Evolutionary conservation across 2,113 vertebrate species (phyloP).

Genomic region (Camelus dromedarius): DNA sequence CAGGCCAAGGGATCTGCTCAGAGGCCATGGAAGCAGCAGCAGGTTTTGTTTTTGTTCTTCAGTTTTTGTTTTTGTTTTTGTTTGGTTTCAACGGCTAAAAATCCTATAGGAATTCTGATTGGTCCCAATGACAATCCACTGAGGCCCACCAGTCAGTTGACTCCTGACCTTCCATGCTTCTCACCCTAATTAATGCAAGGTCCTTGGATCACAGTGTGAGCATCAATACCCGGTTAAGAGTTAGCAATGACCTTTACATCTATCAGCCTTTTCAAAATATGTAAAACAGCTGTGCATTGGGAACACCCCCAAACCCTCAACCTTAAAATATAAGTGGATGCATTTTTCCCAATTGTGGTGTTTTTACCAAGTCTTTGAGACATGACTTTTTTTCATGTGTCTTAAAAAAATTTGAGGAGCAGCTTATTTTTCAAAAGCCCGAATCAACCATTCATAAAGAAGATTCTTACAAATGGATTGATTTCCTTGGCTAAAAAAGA

Average conservation of each 20-base stretch:
- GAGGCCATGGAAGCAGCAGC: background rate
- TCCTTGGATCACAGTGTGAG: conserved; percentile 78
- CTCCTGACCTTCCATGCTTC: conserved; percentile 84
- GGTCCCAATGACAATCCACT: conserved; percentile 44
- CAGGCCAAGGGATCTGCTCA: background rate
- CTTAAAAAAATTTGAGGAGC: conserved; percentile 45
- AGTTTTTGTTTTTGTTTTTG: background rate
- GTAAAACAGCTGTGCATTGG: conserved; percentile 79
- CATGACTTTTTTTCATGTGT: conserved; percentile 18
- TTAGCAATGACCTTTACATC: conserved; percentile 82
- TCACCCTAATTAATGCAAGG: conserved; percentile 82
- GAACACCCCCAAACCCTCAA: conserved; percentile 64
- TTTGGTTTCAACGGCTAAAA: conserved; percentile 67
- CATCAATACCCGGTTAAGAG: conserved; percentile 67
- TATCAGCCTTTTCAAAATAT: conserved; percentile 84
- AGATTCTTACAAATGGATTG: conserved; percentile 12
- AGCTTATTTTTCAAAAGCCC: conserved; percentile 43
- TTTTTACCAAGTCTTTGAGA: conserved; percentile 67
- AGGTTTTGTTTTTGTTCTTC: conserved; percentile 36
- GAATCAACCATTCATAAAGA: conserved; percentile 58
- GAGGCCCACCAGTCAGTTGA: conserved; percentile 70
- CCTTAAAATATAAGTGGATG: conserved; percentile 70
- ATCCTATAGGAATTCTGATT: conserved; percentile 56
- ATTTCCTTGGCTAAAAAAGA: conserved; percentile 64
- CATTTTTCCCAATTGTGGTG: conserved; percentile 55